Evolutionary conservation across 2,797 vertebrate genomes (phyloP).

Genomic region (Australoheros facetus): DNA sequence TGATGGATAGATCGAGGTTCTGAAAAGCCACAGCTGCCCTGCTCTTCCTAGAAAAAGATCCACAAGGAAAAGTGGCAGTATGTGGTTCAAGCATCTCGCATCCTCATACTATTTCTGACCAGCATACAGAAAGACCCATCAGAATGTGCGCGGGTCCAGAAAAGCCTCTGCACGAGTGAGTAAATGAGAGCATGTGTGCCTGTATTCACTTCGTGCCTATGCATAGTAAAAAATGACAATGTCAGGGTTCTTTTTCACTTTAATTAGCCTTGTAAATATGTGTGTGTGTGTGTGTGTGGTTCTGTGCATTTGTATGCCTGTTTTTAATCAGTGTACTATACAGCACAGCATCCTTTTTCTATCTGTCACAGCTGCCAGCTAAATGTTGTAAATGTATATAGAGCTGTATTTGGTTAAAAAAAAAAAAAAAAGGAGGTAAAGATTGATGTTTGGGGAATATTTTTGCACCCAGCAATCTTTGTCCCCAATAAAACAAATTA

Average conservation of each 20-base stretch:
- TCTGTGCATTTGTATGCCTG: conserved; percentile 45
- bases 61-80: conserved; percentile 69
- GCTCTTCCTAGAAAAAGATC: conserved; percentile 74
- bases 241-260: conserved; percentile 23
- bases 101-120: conserved; percentile 79
- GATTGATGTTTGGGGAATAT: not conserved
- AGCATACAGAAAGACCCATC: conserved; percentile 68
- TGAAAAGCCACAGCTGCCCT: conserved; percentile 76
- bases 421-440: not conserved
- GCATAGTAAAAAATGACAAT: conserved; percentile 50
- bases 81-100: conserved; percentile 79
- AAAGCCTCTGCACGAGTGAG: conserved; percentile 28
- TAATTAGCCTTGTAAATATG: conserved; percentile 59
- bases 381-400: conserved; percentile 32
- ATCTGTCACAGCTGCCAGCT: conserved; percentile 53
- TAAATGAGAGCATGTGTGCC: conserved; percentile 41
- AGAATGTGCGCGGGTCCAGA: conserved; percentile 63
- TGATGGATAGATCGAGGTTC: conserved; percentile 74
- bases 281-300: not conserved
- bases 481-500: not conserved
- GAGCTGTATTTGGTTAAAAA: conserved; percentile 8
- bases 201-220: conserved; percentile 22
- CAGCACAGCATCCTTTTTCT: conserved; percentile 51
- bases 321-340: conserved; percentile 64
- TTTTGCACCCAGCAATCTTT: not conserved